Evolutionary conservation across 1,140 invertebrate genomes (phyloP).

Genomic region (Tetramorium alpestre): DNA sequence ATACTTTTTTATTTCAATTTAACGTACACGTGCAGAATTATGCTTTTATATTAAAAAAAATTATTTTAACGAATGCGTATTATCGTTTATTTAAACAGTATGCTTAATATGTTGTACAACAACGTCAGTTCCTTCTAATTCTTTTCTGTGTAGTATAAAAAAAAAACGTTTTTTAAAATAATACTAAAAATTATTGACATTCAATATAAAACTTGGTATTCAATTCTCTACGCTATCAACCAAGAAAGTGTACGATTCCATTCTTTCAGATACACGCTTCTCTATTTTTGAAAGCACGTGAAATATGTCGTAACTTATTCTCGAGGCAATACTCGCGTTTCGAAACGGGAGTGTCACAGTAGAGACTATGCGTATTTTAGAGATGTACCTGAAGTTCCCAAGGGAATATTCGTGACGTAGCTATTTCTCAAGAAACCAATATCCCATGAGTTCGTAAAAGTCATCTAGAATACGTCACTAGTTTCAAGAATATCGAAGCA

Average conservation of each 20-base stretch:
- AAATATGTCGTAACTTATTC: slow-evolving; percentile 52
- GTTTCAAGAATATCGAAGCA: slow-evolving; percentile 8
- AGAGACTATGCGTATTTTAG: slow-evolving; percentile 50
- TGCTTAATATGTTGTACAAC: neutral
- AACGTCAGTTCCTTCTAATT: neutral
- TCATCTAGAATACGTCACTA: slow-evolving; percentile 44
- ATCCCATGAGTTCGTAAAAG: slow-evolving; percentile 40
- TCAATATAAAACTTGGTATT: neutral
- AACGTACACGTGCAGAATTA: neutral
- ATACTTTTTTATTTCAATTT: neutral
- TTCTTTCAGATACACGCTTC: neutral
- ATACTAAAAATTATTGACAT: slow-evolving; percentile 4
- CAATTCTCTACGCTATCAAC: slow-evolving; percentile 19
- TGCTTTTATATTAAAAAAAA: neutral
- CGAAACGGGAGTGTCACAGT: slow-evolving; percentile 41
- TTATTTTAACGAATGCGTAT: neutral
- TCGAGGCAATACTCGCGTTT: slow-evolving; percentile 33
- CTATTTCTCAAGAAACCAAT: slow-evolving; percentile 43
- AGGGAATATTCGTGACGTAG: slow-evolving; percentile 19
- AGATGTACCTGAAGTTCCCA: neutral
- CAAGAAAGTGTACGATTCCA: neutral
- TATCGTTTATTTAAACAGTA: neutral
- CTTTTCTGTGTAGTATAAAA: neutral
- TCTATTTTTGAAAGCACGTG: slow-evolving; percentile 41
- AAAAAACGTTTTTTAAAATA: neutral